Base-by-base conservation (phyloP, 2,797 vertebrate genomes). In the Sebastes elongatus region DNA sequence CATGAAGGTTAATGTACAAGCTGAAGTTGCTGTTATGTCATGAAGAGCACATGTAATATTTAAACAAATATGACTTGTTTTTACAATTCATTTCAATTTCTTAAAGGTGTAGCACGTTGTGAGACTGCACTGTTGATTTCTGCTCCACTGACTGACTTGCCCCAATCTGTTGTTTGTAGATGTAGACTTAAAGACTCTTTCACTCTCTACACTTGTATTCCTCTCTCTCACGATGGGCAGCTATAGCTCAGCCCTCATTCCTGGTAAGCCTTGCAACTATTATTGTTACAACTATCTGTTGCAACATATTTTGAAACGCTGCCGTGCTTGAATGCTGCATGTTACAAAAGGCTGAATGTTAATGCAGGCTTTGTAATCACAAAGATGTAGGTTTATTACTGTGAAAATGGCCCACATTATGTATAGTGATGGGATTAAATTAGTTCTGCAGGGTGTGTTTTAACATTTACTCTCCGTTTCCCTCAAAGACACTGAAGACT, bases 401-500 rank as follows among this genome's bases (percentile, higher is more conserved):
- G 35, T 80, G 5, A 62, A 52, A 68, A 22, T 60, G 23, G 33
- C 6, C 18, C 11, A 14, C 2, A 3, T 32, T 32, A 27, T 73
- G 18, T 13, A 2, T 22, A 22, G 33, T 57, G 5, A n/a, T 69
- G 6, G 25, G 32, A 35, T 66, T 16, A 8, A 46, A 60, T 22
- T 1, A n/a, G 13, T 18, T 53, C 6, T 60, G 16, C 18, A 6
- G 38, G 35, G 30, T 59, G 28, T 60, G 30, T 49, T 82, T 82
- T 79, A 64, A 77, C 33, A 10, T 49, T 30, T 66, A 6, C 76
- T 82, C 60, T 87, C 67, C 10, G 23, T 89, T 76, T 87, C 60
- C 92, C 85, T 96, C 93, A 76, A 94, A 99, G 98, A 99, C 85
- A 93, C 97, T 88, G 98, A 98, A 93, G 97, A 98, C 89, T 99